phyloP scores from a whole-genome alignment of 2,888 invertebrate species.

The Epirrita christyi region DNA sequence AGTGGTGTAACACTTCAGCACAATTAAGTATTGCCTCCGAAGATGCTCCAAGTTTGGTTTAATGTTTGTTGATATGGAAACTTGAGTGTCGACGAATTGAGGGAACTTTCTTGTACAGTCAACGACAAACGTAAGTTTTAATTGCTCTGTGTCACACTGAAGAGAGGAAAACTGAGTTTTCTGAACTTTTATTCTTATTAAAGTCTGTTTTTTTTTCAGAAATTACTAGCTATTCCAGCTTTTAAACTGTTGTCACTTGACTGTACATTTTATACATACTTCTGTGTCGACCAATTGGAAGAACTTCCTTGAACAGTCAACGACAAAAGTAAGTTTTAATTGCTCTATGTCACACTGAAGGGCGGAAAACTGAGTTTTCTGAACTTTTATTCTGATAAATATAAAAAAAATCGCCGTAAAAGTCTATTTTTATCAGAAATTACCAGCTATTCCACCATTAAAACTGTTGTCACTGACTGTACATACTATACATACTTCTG shows the following conservation, averaged over 20 bases:
- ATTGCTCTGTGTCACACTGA: neutral
- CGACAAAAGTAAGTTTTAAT: neutral
- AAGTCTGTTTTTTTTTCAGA: too few species aligned
- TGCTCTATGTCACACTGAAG: neutral
- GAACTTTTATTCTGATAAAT: too few species aligned
- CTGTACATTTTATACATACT: neutral
- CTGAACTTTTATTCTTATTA: too few species aligned
- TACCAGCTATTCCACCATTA: too few species aligned
- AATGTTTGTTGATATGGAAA: constrained; percentile 34
- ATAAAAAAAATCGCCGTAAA: too few species aligned
- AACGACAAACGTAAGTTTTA: neutral
- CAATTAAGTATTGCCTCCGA: constrained; percentile 33
- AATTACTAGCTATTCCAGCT: too few species aligned
- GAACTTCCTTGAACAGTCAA: constrained; percentile 1
- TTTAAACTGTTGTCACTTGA: neutral
- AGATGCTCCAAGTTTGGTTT: constrained; percentile 18
- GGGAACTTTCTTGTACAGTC: constrained; percentile 9
- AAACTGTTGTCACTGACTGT: neutral
- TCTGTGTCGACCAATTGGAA: neutral
- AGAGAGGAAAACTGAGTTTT: too few species aligned
- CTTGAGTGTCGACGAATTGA: constrained; percentile 16
- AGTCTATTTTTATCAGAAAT: too few species aligned
- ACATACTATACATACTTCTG: neutral
- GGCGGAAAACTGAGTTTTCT: too few species aligned
- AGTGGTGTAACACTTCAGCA: constrained; percentile 32